Percentiles rank a stretch among this genome's conserved stretches.
Evolutionary conservation across 1,140 invertebrate genomes (phyloP).

Genomic region (Drosophila orosa): DNA sequence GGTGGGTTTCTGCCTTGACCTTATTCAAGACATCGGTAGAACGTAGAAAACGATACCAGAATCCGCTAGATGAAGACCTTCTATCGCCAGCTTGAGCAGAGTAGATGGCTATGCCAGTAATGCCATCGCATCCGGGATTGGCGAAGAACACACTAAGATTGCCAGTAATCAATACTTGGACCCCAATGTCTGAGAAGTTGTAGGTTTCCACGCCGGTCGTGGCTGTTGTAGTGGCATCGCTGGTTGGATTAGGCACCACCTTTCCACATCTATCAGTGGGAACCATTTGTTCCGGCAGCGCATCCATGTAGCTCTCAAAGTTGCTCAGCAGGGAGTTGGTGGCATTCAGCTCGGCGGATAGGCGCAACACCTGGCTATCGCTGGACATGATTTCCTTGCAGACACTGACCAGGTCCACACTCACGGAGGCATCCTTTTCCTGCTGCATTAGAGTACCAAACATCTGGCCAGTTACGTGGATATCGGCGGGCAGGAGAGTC

Average conservation of each 20-base stretch:
- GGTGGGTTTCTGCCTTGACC: conserved; percentile 42
- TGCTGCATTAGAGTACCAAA: conserved; percentile 50
- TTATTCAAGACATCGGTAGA: conserved; percentile 48
- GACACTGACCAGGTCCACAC: conserved; percentile 62
- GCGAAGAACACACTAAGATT: conserved; percentile 77
- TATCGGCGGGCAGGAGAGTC: conserved; percentile 65
- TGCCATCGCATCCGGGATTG: conserved; percentile 58
- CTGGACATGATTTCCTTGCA: conserved; percentile 73
- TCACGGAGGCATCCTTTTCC: conserved; percentile 53
- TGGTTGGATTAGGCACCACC: conserved; percentile 8
- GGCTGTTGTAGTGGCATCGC: conserved; percentile 10
- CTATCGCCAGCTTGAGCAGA: conserved; percentile 17
- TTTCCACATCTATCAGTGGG: conserved; percentile 47
- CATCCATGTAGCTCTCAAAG: conserved; percentile 76
- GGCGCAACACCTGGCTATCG: conserved; percentile 51
- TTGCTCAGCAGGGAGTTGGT: conserved; percentile 63
- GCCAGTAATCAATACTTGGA: conserved; percentile 55
- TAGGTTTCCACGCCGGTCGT: conserved; percentile 52
- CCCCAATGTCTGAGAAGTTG: conserved; percentile 60
- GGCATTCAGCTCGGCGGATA: conserved; percentile 68
- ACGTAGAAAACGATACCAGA: conserved; percentile 71
- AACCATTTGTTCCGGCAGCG: conserved; percentile 56
- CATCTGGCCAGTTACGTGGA: conserved; percentile 67
- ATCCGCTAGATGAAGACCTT: conserved; percentile 28
- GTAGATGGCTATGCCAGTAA: conserved; percentile 74